Conservation (phyloP, 2,888 invertebrate genomes). For the Rhagonycha fulva region DNA sequence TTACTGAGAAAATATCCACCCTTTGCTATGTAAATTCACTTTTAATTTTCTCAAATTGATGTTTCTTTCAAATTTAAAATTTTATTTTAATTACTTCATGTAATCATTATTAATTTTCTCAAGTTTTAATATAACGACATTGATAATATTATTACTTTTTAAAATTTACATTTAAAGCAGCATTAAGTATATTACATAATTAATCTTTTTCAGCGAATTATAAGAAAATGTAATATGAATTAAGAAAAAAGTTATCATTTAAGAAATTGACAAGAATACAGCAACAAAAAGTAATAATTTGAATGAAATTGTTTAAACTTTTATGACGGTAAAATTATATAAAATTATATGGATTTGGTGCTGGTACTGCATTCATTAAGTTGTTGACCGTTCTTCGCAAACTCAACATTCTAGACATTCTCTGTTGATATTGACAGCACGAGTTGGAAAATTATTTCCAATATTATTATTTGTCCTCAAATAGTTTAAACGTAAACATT, state of each 20-base stretch:
- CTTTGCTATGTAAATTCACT: background rate
- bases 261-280: background rate
- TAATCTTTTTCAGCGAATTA: too few species aligned
- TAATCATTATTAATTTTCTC: background rate
- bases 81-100: background rate
- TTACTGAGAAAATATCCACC: background rate
- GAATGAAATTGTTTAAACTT: background rate
- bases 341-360: background rate
- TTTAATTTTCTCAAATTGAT: background rate
- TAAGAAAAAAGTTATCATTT: background rate
- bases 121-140: background rate
- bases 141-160: background rate
- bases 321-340: background rate
- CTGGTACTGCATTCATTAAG: background rate
- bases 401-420: background rate
- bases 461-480: background rate
- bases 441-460: background rate
- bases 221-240: too few species aligned
- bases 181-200: too few species aligned
- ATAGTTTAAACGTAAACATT: background rate
- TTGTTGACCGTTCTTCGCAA: background rate
- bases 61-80: background rate
- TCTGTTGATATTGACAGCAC: background rate
- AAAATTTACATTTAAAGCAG: too few species aligned
- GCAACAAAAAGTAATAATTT: background rate